Evolutionary conservation across 2,888 invertebrate genomes (phyloP).

Genomic region (Hyposoter dolosus): DNA sequence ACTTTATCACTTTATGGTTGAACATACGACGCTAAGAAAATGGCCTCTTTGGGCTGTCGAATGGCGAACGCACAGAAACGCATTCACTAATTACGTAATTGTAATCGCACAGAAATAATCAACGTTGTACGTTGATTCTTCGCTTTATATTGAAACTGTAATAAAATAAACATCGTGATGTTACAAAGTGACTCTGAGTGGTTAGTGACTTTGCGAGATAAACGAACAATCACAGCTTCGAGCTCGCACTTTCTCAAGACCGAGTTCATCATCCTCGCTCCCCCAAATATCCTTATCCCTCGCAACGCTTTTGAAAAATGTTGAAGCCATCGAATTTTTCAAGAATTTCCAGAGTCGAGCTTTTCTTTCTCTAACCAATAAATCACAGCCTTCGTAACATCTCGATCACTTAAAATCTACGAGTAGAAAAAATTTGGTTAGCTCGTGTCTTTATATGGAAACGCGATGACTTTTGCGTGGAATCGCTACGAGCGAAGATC

Average conservation of each 20-base stretch:
- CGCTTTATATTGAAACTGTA: slow-evolving; percentile 24
- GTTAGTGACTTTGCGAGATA: not conserved
- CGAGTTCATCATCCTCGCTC: not conserved
- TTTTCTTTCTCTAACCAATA: not conserved
- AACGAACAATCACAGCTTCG: not conserved
- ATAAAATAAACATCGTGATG: slow-evolving; percentile 41
- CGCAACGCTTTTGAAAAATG: not conserved
- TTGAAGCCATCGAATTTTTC: not conserved
- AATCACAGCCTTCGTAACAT: slow-evolving; percentile 47
- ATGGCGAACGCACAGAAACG: slow-evolving; percentile 14
- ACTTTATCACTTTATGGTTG: slow-evolving; percentile 23
- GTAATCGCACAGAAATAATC: not conserved
- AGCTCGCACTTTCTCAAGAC: not conserved
- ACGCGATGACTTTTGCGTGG: not conserved
- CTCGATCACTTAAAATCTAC: slow-evolving; percentile 40
- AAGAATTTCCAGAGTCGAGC: not conserved
- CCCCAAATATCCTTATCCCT: not conserved
- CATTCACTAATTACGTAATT: not conserved
- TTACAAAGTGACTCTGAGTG: slow-evolving; percentile 20
- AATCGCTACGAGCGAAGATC: not conserved
- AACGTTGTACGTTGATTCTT: slow-evolving; percentile 24
- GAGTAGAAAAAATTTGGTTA: slow-evolving; percentile 48
- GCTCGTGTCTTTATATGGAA: slow-evolving; percentile 15
- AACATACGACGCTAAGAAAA: slow-evolving; percentile 33
- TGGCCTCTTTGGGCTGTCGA: slow-evolving; percentile 30